phyloP scores from a whole-genome alignment of 2,797 vertebrate species.

The Artibeus jamaicensis region DNA sequence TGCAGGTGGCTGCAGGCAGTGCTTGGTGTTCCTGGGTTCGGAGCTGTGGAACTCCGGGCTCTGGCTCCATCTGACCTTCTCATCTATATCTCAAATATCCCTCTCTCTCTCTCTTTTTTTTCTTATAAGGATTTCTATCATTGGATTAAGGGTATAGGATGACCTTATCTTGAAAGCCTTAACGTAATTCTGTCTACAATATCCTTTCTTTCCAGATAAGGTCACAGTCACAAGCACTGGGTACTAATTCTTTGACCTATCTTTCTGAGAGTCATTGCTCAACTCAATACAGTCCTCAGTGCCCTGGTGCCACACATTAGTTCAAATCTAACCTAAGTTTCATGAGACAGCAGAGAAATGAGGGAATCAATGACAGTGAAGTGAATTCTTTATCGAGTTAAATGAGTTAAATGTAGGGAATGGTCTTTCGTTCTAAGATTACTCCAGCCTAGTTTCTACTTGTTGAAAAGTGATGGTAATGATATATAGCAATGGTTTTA shows the following conservation, averaged over 20 bases:
- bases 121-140: not conserved
- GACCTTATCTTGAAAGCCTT: not conserved
- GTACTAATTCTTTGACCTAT: not conserved
- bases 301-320: not conserved
- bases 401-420: not conserved
- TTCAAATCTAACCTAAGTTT: not conserved
- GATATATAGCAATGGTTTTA: not conserved
- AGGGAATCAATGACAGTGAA: not conserved
- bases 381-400: not conserved
- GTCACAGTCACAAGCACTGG: not conserved
- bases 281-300: not conserved
- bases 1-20: not conserved
- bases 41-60: not conserved
- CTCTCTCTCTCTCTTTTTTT: not conserved
- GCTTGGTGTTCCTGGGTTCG: not conserved
- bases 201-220: not conserved
- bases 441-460: not conserved
- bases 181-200: not conserved
- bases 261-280: not conserved
- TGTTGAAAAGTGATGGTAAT: not conserved
- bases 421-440: not conserved
- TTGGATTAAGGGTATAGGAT: not conserved
- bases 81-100: not conserved
- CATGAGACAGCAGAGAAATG: not conserved
- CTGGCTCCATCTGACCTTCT: not conserved